Conservation (phyloP, 2,797 vertebrate genomes). For the Echeneis naucrates region DNA sequence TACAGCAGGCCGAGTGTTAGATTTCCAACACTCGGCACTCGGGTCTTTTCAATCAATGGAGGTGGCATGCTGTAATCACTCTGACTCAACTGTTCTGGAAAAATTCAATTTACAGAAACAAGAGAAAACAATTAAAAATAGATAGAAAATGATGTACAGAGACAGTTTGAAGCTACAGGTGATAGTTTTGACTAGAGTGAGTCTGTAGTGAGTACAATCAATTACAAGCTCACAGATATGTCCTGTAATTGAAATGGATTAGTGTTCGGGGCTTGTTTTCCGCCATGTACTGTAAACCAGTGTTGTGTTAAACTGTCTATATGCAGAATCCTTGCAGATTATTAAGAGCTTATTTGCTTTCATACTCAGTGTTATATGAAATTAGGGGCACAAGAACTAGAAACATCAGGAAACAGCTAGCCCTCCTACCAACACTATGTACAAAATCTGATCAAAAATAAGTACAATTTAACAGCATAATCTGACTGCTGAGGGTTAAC, state of each 20-base stretch:
- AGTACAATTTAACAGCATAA: no score
- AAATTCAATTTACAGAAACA: constrained; percentile 47
- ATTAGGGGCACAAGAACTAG: neutral
- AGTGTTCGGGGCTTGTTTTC: constrained; percentile 40
- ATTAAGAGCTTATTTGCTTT: neutral
- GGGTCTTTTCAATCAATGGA: constrained; percentile 52
- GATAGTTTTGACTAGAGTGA: constrained; percentile 62
- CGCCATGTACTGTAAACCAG: constrained; percentile 15
- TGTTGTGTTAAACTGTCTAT: constrained; percentile 7
- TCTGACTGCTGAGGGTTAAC: neutral
- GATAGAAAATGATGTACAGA: constrained; percentile 49
- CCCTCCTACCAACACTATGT: no score
- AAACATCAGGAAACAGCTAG: neutral
- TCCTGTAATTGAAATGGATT: constrained; percentile 82
- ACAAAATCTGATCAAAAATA: neutral
- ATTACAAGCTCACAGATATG: constrained; percentile 67
- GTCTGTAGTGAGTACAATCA: constrained; percentile 57
- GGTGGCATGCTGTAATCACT: constrained; percentile 44
- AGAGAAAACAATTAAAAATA: constrained; percentile 62
- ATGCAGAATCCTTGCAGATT: constrained; percentile 1
- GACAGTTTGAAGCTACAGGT: constrained; percentile 23
- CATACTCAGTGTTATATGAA: neutral
- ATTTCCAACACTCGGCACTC: no score
- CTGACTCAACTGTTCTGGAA: constrained; percentile 31
- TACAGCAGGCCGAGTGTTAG: constrained; percentile 28